Evolutionary conservation across 2,797 vertebrate species (phyloP).

Genomic region (Coreius guichenoti): DNA sequence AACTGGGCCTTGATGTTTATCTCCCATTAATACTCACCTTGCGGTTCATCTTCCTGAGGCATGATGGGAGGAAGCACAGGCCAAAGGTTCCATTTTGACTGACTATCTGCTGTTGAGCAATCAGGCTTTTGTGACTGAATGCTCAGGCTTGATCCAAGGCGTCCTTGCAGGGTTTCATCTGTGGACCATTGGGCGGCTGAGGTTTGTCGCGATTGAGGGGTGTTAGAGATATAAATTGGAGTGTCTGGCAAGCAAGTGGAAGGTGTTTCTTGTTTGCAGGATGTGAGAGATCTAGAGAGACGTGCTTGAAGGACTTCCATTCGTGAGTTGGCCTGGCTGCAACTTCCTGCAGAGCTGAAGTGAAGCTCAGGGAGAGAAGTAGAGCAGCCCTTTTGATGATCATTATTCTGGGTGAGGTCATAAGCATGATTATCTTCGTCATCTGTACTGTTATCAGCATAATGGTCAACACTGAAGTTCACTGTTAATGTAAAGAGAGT

Average conservation of each 20-base stretch:
- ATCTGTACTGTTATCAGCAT: not conserved
- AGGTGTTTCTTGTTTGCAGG: constrained; percentile 34
- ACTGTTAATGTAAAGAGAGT: constrained; percentile 52
- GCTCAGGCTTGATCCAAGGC: not conserved
- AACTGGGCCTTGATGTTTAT: not conserved
- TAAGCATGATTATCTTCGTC: constrained; percentile 20
- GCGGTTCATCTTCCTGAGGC: constrained; percentile 86
- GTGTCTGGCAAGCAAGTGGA: constrained; percentile 24
- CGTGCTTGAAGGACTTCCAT: not conserved
- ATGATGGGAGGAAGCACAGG: constrained; percentile 81
- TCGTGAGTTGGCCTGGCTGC: constrained; percentile 21
- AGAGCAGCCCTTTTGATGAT: constrained; percentile 33
- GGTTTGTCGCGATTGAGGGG: constrained; percentile 8
- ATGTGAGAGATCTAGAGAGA: constrained; percentile 25
- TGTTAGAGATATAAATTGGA: constrained; percentile 8
- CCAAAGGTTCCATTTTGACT: constrained; percentile 73
- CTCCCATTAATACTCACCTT: constrained; percentile 29
- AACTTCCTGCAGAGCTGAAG: constrained; percentile 51
- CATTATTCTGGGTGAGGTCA: not conserved
- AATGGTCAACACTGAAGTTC: constrained; percentile 46
- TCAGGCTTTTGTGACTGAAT: constrained; percentile 63
- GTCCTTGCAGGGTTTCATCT: constrained; percentile 11
- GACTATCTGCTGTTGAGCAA: constrained; percentile 67
- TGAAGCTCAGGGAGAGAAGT: constrained; percentile 53
- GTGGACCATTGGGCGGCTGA: not conserved